Evolutionary conservation across 1,140 invertebrate species (phyloP).

Genomic region (Drosophila guanche): DNA sequence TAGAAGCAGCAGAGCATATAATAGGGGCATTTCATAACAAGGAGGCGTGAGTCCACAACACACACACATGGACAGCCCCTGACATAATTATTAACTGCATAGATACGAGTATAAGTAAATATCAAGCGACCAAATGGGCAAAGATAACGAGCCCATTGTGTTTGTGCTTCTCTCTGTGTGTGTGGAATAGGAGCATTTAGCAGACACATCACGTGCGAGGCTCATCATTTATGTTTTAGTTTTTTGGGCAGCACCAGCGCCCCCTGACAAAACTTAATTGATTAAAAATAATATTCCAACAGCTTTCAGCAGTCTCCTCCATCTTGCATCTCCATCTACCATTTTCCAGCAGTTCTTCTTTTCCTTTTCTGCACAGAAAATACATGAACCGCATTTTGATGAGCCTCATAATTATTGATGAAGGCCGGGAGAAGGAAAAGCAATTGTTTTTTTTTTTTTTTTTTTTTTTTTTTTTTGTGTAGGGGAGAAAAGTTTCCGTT

Average conservation of each 20-base stretch:
- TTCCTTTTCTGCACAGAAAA: conserved; percentile 11
- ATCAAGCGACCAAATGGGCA: conserved; percentile 73
- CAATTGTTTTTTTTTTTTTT: neutral
- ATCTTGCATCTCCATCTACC: neutral
- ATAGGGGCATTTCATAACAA: conserved; percentile 79
- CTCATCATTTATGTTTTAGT: conserved; percentile 76
- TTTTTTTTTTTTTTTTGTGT: neutral
- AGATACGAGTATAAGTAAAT: conserved; percentile 60
- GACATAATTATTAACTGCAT: conserved; percentile 82
- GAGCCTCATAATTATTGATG: conserved; percentile 54
- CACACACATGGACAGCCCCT: conserved; percentile 46
- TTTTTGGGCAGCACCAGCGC: conserved; percentile 13
- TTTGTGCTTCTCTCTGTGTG: conserved; percentile 6
- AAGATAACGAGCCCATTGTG: conserved; percentile 75
- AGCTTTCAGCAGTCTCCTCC: conserved; percentile 8
- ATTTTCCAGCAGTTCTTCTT: conserved; percentile 8
- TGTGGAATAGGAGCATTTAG: conserved; percentile 44
- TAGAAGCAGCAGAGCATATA: conserved; percentile 80
- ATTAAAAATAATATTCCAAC: conserved; percentile 75
- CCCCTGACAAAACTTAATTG: conserved; percentile 71
- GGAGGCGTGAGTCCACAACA: conserved; percentile 65
- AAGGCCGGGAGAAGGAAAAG: conserved; percentile 11
- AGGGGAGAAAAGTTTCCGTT: neutral
- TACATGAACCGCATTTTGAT: conserved; percentile 50
- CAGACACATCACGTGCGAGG: conserved; percentile 68